These are phyloP conservation scores for Poecilia latipinna DNA, from an alignment of 2,113 vertebrate species.

Conservation along the genomic window DNA sequence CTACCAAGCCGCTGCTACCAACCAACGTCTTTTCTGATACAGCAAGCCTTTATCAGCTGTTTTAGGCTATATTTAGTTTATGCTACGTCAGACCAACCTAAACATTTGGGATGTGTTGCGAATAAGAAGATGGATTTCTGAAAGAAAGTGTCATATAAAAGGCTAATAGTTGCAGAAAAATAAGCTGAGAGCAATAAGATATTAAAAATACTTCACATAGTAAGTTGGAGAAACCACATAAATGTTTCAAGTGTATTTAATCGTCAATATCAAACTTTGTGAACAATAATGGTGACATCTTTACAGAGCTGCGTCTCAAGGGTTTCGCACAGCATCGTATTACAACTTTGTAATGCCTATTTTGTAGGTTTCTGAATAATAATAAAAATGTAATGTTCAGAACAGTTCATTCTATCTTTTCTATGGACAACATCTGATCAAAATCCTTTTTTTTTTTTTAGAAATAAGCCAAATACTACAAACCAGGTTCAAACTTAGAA, in stretches of 20 bases:
- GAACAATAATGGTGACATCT: not conserved
- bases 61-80: not conserved
- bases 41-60: conserved; percentile 3
- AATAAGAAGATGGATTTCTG: not conserved
- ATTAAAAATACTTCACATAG: not conserved
- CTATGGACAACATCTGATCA: too few species aligned
- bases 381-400: too few species aligned
- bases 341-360: too few species aligned
- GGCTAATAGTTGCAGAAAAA: not conserved
- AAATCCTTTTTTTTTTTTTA: too few species aligned
- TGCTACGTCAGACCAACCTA: not conserved
- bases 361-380: too few species aligned
- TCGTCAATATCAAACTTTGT: not conserved
- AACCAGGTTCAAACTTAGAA: too few species aligned
- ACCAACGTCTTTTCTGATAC: conserved; percentile 7
- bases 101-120: not conserved
- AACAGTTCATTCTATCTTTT: too few species aligned
- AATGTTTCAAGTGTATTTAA: not conserved
- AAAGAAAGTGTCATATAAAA: not conserved
- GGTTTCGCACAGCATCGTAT: too few species aligned
- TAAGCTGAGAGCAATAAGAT: not conserved
- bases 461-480: too few species aligned
- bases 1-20: conserved; percentile 8
- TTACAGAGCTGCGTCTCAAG: not conserved
- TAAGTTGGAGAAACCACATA: not conserved